A percentile compares a stretch with the other conserved stretches of the same genome.
Evolutionary conservation across 2,113 vertebrate genomes (phyloP).

Genomic region (Ifrita kowaldi): DNA sequence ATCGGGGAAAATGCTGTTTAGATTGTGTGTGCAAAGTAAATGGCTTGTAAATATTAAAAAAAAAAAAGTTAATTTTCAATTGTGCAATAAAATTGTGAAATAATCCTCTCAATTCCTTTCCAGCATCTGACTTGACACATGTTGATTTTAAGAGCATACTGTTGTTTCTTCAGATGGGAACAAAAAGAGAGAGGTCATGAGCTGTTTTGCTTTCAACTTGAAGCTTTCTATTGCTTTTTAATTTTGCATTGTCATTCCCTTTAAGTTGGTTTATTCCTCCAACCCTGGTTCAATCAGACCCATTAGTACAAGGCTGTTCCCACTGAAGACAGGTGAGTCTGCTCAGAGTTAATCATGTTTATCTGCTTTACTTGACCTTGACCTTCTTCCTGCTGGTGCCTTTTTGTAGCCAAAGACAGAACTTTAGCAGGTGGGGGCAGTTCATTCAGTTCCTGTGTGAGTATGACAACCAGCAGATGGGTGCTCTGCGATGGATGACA

Average conservation of each 20-base stretch:
- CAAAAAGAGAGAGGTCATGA: neutral
- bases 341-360: neutral
- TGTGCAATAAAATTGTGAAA: slow-evolving; percentile 64
- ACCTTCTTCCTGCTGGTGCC: neutral
- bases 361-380: slow-evolving; percentile 6
- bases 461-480: neutral
- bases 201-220: neutral
- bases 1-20: neutral
- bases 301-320: neutral
- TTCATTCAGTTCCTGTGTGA: neutral
- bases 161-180: neutral
- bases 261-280: neutral
- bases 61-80: slow-evolving; percentile 4
- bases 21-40: slow-evolving; percentile 30
- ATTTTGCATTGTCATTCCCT: neutral
- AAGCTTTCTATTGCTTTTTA: neutral
- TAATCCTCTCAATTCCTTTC: slow-evolving; percentile 27
- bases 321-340: neutral
- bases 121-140: neutral
- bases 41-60: slow-evolving; percentile 23
- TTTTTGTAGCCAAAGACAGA: neutral
- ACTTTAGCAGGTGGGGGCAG: neutral
- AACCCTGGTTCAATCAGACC: neutral
- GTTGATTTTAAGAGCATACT: neutral
- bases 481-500: neutral